phyloP scores from a whole-genome alignment of 2,888 invertebrate species.

The Boloria selene region DNA sequence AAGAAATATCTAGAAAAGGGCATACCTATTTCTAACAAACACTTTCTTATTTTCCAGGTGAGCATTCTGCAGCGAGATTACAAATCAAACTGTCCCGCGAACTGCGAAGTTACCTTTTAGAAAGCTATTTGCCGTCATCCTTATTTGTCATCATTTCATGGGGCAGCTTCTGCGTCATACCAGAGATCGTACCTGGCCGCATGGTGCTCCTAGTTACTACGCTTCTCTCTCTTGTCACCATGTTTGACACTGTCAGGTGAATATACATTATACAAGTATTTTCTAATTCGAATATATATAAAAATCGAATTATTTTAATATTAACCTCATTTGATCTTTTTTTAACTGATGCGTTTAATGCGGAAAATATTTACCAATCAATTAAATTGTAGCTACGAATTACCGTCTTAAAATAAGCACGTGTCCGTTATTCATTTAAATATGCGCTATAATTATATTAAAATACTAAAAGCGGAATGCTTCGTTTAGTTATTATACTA shows the following conservation, averaged over 20 bases:
- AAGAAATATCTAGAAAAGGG: not conserved
- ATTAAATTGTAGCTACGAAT: too few species aligned
- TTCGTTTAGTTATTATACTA: too few species aligned
- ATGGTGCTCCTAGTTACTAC: constrained; percentile 86
- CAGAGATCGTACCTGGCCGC: constrained; percentile 85
- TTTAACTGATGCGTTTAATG: too few species aligned
- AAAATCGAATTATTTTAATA: too few species aligned
- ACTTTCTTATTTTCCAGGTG: constrained; percentile 62
- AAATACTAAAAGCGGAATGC: too few species aligned
- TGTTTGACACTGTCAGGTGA: constrained; percentile 85
- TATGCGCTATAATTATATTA: too few species aligned
- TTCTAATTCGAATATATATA: not conserved
- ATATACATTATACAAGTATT: constrained; percentile 3
- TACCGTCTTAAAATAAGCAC: too few species aligned
- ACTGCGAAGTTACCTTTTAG: constrained; percentile 83
- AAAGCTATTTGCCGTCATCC: constrained; percentile 85
- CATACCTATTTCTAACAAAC: not conserved
- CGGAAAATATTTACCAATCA: too few species aligned
- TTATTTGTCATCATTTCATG: constrained; percentile 85
- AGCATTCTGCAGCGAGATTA: constrained; percentile 83
- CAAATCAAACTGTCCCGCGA: constrained; percentile 84
- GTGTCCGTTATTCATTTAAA: too few species aligned
- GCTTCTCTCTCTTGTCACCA: constrained; percentile 84
- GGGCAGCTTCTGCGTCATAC: constrained; percentile 86
- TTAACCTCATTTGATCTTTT: too few species aligned